These are phyloP conservation scores for Drosophila micromelanica DNA, from an alignment of 1,140 invertebrate genomes.

Conservation along the genomic window DNA sequence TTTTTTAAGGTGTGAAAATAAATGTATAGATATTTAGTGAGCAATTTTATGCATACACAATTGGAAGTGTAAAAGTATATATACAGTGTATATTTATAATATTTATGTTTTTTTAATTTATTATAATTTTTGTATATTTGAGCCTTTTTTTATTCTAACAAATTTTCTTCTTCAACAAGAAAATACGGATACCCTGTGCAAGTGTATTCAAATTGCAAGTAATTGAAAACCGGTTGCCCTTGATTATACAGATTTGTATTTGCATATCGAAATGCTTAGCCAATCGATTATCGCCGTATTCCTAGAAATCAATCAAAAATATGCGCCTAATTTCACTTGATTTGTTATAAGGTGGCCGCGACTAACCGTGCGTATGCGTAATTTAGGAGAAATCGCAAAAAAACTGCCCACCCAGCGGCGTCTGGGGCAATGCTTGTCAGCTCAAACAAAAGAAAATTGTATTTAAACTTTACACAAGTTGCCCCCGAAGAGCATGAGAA, in stretches of 20 bases:
- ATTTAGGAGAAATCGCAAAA: slow-evolving; percentile 35
- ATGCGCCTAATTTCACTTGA: slow-evolving; percentile 43
- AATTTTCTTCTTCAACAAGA: too few relatives aligned
- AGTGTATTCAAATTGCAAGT: not conserved
- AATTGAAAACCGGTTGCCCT: slow-evolving; percentile 4
- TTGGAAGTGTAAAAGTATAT: too few relatives aligned
- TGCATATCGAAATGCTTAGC: slow-evolving; percentile 12
- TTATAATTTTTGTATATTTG: too few relatives aligned
- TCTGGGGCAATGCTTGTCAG: slow-evolving; percentile 47
- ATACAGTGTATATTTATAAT: too few relatives aligned
- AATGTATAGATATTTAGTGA: not conserved
- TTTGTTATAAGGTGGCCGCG: slow-evolving; percentile 27
- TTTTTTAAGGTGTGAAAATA: not conserved
- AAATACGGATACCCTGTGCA: not conserved
- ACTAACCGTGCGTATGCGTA: slow-evolving; percentile 68
- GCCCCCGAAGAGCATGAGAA: slow-evolving; percentile 29
- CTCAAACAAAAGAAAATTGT: slow-evolving; percentile 50
- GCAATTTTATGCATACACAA: too few relatives aligned
- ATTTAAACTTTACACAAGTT: slow-evolving; percentile 33
- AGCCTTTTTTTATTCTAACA: too few relatives aligned
- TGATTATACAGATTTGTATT: slow-evolving; percentile 1
- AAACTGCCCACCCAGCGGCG: slow-evolving; percentile 7
- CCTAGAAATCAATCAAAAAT: slow-evolving; percentile 55
- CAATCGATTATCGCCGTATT: slow-evolving; percentile 5
- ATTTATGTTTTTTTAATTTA: too few relatives aligned